Base-by-base conservation (phyloP, 2,888 invertebrate species). In the Malacosoma neustria region DNA sequence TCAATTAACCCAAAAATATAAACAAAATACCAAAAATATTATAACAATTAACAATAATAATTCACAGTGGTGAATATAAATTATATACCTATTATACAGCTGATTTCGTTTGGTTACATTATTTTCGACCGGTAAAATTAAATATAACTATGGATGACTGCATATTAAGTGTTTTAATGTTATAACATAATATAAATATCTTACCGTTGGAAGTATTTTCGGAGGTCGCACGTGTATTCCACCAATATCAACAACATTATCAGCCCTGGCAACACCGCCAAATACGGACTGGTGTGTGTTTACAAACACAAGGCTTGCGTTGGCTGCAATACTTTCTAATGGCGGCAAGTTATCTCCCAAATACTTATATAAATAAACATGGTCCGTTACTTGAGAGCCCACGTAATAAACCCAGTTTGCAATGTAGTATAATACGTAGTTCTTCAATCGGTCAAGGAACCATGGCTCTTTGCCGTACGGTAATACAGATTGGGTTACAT, bases 281-380 rank as follows among this genome's bases (percentile, higher is more conserved):
- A 87, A 87, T 13, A 91, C 61, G 0, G 90, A 87, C 52, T 87
- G 89, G 61, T 92, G 92, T 14, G 89, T 89, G 73, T 92, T 92
- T 44, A 89, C 87, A 54, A 92, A 77, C 49, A 90, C 60, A 7
- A 90, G 60, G 33, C 88, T 88, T 0, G 88, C 87, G 38, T 89
- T 87, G 5, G 75, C 74, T 1, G 88, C 88, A 33, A 91, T 84
- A 30, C 87, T 87, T 40, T 74, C 72, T 32, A 92, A 69, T n/a
- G 87, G 66, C 3, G 87, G 87, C 13, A 90, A 54, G 15, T 84
- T 73, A 11, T 89, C 69, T 1, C 89, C 87, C 33, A 89, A 77
- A 53, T 76, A 75, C 50, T 87, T 67, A 39, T 87, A 82, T 31
- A 85, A 61, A 32, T 80, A 66, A 6, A 73, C 73, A 43, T 87